phyloP scores from a whole-genome alignment of 2,113 vertebrate species.

The Ranitomeya imitator region DNA sequence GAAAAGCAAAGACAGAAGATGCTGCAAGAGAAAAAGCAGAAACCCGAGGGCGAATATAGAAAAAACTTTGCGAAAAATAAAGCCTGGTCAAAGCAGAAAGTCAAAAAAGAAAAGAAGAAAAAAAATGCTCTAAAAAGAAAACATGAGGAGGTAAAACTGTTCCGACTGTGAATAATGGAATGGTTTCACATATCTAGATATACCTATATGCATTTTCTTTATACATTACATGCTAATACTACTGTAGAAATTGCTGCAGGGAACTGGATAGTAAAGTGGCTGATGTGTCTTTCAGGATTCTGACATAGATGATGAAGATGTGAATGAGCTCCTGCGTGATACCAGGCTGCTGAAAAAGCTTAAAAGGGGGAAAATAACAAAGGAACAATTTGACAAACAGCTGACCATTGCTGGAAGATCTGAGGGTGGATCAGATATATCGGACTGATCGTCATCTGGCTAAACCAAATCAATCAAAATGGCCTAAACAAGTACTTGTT shows the following conservation, averaged over 20 bases:
- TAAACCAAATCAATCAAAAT: not conserved
- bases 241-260: not conserved
- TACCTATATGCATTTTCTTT: not conserved
- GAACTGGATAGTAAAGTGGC: not conserved
- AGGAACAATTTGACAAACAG: conserved; percentile 89
- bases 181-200: not conserved
- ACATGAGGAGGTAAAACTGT: conserved; percentile 74
- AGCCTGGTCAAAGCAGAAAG: conserved; percentile 95
- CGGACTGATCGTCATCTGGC: conserved; percentile 20
- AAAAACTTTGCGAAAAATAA: conserved; percentile 79
- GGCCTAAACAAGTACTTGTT: not conserved
- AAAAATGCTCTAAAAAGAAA: conserved; percentile 84
- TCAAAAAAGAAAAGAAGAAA: conserved; percentile 81
- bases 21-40: conserved; percentile 74
- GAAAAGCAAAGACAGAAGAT: conserved; percentile 87
- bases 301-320: conserved; percentile 82
- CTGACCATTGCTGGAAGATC: conserved; percentile 64
- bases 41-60: conserved; percentile 54
- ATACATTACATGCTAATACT: not conserved
- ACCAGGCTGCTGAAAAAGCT: conserved; percentile 90
- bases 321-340: conserved; percentile 88
- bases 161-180: not conserved
- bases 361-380: conserved; percentile 88
- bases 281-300: conserved; percentile 73
- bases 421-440: conserved; percentile 57